phyloP scores from a whole-genome alignment of 1,140 invertebrate genomes.

The Spodoptera frugiperda region DNA sequence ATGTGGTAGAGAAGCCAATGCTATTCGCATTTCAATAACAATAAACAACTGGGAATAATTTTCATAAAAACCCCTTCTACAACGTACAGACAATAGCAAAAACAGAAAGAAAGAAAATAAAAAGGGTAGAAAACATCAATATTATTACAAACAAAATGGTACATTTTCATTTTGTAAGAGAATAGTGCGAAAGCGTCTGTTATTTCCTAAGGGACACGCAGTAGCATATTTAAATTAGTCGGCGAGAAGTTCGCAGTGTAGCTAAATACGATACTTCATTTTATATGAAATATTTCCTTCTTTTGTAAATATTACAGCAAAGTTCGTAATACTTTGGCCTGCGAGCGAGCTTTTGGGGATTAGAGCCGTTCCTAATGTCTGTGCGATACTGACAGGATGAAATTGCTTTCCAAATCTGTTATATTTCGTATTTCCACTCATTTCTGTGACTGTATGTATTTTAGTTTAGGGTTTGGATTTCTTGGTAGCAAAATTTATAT shows the following conservation, averaged over 20 bases:
- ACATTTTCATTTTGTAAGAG: slow-evolving; percentile 17
- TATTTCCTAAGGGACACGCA: slow-evolving; percentile 17
- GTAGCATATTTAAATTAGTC: slow-evolving; percentile 39
- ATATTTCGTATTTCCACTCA: neutral
- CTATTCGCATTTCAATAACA: too few species aligned
- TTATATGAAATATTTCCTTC: slow-evolving; percentile 25
- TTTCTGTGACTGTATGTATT: neutral
- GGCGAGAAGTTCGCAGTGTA: slow-evolving; percentile 4
- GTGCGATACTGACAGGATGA: slow-evolving; percentile 13
- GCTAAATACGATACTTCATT: slow-evolving; percentile 13
- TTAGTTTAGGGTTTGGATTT: neutral
- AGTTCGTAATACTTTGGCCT: slow-evolving; percentile 26
- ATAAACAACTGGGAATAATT: neutral
- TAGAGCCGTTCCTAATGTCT: slow-evolving; percentile 11
- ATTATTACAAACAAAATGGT: slow-evolving; percentile 13
- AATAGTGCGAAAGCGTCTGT: slow-evolving; percentile 28
- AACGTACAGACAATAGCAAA: neutral
- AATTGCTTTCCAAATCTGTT: slow-evolving; percentile 4
- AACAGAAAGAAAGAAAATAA: neutral
- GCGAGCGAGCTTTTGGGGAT: slow-evolving; percentile 16
- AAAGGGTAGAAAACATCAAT: slow-evolving; percentile 13
- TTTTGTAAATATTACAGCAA: slow-evolving; percentile 1
- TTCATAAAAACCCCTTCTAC: neutral
- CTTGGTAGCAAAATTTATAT: neutral
- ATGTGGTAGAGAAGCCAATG: too few species aligned